A percentile compares a stretch with the other conserved stretches of the same genome.
These are phyloP conservation scores for Augiades crinisus DNA, from an alignment of 2,888 invertebrate species.

Conservation along the genomic window DNA sequence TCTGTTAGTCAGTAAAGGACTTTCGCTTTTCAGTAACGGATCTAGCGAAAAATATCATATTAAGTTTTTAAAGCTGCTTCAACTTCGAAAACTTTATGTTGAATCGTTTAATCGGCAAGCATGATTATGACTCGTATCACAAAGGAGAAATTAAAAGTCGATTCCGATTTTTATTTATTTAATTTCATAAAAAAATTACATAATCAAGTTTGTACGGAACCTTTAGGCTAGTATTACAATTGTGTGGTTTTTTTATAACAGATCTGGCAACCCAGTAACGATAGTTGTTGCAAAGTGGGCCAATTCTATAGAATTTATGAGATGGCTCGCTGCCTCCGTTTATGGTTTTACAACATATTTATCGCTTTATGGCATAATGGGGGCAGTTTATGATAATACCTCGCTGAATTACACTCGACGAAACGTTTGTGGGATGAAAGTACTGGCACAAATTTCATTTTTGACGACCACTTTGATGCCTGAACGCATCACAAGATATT, in stretches of 20 bases:
- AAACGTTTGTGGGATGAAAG: slow-evolving; percentile 30
- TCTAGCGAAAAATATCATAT: no score
- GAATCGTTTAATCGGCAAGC: no score
- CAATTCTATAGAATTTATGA: slow-evolving; percentile 70
- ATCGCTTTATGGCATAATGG: slow-evolving; percentile 70
- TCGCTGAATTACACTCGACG: slow-evolving; percentile 37
- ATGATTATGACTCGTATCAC: no score
- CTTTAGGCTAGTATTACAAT: no score
- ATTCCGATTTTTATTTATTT: no score
- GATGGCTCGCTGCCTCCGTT: slow-evolving; percentile 63
- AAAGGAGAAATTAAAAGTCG: no score
- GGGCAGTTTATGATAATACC: slow-evolving; percentile 63
- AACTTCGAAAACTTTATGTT: no score
- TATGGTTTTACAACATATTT: slow-evolving; percentile 79
- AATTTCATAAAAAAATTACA: no score
- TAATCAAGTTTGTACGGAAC: no score
- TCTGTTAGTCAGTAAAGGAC: no score
- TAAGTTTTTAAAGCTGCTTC: no score
- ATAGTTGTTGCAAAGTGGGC: slow-evolving; percentile 63
- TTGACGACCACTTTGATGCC: slow-evolving; percentile 15
- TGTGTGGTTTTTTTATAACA: slow-evolving; percentile 36
- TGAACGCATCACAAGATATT: slow-evolving; percentile 7
- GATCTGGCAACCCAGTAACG: slow-evolving; percentile 41
- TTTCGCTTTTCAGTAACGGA: no score
- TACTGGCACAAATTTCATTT: slow-evolving; percentile 7